These are phyloP conservation scores for Notoglanidium macrostoma DNA, from an alignment of 2,797 vertebrate genomes.

Conservation along the genomic window DNA sequence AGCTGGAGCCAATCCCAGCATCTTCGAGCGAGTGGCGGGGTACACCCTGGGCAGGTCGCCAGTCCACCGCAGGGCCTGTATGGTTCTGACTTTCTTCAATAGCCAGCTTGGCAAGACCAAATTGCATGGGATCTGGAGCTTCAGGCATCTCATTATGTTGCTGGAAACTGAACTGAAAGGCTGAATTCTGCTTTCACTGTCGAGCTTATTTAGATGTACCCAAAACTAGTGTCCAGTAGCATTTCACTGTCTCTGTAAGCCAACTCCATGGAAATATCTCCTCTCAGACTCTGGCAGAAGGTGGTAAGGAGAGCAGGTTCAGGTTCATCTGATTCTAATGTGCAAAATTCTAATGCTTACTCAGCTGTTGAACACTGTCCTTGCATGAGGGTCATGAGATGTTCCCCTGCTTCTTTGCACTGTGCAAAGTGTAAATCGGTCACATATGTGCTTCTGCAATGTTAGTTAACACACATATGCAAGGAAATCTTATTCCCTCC, in stretches of 20 bases:
- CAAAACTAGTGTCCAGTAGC: not conserved
- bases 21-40: too few species aligned
- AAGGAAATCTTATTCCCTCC: not conserved
- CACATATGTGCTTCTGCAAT: not conserved
- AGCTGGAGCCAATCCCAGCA: too few species aligned
- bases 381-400: not conserved
- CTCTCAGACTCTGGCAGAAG: not conserved
- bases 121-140: not conserved
- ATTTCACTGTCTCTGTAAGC: not conserved
- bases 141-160: not conserved
- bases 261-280: not conserved
- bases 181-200: not conserved
- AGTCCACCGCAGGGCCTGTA: not conserved
- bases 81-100: not conserved
- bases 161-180: not conserved
- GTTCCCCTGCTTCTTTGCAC: not conserved
- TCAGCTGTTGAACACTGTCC: not conserved
- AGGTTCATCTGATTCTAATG: not conserved
- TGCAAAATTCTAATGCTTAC: not conserved
- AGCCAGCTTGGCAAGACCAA: not conserved
- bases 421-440: not conserved
- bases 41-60: too few species aligned
- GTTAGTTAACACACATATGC: not conserved
- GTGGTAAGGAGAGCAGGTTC: not conserved
- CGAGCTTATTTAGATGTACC: not conserved